Percentiles rank a stretch among this genome's conserved stretches.
phyloP scores from a whole-genome alignment of 2,888 invertebrate genomes.

The Amiota communis region DNA sequence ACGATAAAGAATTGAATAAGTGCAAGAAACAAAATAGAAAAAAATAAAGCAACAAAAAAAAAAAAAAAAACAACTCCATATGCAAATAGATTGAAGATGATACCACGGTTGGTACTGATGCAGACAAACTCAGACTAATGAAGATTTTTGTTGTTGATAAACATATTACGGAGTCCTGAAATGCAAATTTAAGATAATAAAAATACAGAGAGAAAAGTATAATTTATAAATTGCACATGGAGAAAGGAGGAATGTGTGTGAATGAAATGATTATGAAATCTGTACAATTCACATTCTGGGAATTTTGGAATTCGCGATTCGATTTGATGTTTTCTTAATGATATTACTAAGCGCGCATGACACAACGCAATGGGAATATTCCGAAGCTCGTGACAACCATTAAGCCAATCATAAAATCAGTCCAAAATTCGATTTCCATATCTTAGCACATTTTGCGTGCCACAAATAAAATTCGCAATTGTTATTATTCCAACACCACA shows the following conservation, averaged over 20 bases:
- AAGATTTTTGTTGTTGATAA: slow-evolving; percentile 2
- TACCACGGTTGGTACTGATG: not conserved
- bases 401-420: slow-evolving; percentile 15
- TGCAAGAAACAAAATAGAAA: not conserved
- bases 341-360: not conserved
- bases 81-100: not conserved
- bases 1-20: slow-evolving; percentile 9
- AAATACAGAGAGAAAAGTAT: not conserved
- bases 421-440: slow-evolving; percentile 21
- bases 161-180: not conserved
- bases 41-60: too few species aligned
- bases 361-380: slow-evolving; percentile 16
- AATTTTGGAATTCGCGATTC: too few species aligned
- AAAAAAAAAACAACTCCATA: not conserved
- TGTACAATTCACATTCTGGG: not conserved
- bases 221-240: not conserved
- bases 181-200: not conserved
- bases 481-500: not conserved
- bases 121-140: not conserved
- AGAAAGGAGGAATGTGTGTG: not conserved
- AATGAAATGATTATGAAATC: not conserved
- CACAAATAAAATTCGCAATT: slow-evolving; percentile 25
- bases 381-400: not conserved
- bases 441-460: not conserved
- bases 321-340: too few species aligned